A percentile compares a stretch with the other conserved stretches of the same genome.
Conservation (phyloP, 1,140 invertebrate genomes). For the Ooceraea biroi region DNA sequence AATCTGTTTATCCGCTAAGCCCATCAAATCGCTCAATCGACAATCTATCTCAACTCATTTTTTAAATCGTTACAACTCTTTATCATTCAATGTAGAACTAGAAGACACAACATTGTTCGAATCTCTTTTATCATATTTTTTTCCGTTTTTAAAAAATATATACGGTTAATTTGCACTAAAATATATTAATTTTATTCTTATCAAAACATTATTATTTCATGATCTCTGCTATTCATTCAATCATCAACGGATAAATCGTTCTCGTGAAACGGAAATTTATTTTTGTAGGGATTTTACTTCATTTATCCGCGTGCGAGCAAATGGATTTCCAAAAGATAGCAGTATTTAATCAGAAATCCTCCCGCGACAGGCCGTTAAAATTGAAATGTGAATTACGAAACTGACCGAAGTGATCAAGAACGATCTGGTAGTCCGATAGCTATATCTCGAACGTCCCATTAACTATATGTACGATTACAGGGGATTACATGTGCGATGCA, state of each 20-base stretch:
- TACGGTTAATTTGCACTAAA: too few relatives aligned
- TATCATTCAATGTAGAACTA: not conserved
- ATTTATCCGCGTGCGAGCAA: not conserved
- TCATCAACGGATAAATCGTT: not conserved
- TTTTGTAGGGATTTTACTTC: not conserved
- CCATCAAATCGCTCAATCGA: constrained; percentile 27
- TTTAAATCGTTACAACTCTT: not conserved
- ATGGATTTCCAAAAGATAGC: not conserved
- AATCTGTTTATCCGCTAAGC: constrained; percentile 34
- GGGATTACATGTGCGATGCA: constrained; percentile 44
- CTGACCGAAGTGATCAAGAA: constrained; percentile 39
- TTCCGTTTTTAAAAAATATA: too few relatives aligned
- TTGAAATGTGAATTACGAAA: constrained; percentile 37
- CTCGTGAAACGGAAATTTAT: not conserved
- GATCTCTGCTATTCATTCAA: too few relatives aligned
- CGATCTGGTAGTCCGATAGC: constrained; percentile 8
- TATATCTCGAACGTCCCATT: constrained; percentile 53
- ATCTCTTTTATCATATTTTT: too few relatives aligned
- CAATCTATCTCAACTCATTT: not conserved
- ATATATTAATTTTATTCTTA: not conserved
- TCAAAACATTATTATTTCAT: not conserved
- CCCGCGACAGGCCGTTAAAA: not conserved
- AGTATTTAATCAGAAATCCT: constrained; percentile 1
- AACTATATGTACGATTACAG: constrained; percentile 55
- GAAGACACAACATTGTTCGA: too few relatives aligned